A percentile compares a stretch with the other conserved stretches of the same genome.
These are phyloP conservation scores for Gonatopus flavifemur DNA, from an alignment of 1,140 invertebrate genomes.

Conservation along the genomic window DNA sequence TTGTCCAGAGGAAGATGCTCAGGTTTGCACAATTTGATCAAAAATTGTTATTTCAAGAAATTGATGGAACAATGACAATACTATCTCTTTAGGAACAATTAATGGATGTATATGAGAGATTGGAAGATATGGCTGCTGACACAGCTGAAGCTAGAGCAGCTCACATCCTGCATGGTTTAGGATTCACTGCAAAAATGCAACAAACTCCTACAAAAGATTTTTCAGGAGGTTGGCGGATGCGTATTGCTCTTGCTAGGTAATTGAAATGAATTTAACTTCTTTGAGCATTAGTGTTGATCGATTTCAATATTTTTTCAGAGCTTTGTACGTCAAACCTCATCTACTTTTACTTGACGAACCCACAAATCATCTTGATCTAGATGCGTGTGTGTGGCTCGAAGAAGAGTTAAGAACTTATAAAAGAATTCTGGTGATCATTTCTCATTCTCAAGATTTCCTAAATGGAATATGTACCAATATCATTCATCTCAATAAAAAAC, in stretches of 20 bases:
- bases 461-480: conserved; percentile 99
- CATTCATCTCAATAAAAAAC: conserved; percentile 91
- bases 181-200: conserved; percentile 96
- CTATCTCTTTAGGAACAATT: conserved; percentile 82
- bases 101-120: conserved; percentile 95
- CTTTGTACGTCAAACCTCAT: conserved; percentile 90
- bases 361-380: conserved; percentile 97
- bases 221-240: conserved; percentile 98
- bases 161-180: conserved; percentile 93
- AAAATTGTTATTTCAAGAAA: neutral
- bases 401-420: conserved; percentile 96
- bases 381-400: conserved; percentile 99
- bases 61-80: neutral
- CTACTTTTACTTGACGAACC: conserved; percentile 93
- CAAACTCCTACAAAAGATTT: conserved; percentile 90
- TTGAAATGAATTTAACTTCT: neutral
- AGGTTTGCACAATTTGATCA: conserved; percentile 27
- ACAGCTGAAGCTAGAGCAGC: conserved; percentile 93
- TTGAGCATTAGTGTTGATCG: neutral
- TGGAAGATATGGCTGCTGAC: conserved; percentile 96
- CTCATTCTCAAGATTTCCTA: conserved; percentile 99
- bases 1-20: conserved; percentile 82
- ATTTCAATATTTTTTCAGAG: conserved; percentile 54
- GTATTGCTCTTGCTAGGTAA: conserved; percentile 90
- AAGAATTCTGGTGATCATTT: conserved; percentile 96